Conservation (phyloP, 2,888 invertebrate species). For the Melinaea menophilus region DNA sequence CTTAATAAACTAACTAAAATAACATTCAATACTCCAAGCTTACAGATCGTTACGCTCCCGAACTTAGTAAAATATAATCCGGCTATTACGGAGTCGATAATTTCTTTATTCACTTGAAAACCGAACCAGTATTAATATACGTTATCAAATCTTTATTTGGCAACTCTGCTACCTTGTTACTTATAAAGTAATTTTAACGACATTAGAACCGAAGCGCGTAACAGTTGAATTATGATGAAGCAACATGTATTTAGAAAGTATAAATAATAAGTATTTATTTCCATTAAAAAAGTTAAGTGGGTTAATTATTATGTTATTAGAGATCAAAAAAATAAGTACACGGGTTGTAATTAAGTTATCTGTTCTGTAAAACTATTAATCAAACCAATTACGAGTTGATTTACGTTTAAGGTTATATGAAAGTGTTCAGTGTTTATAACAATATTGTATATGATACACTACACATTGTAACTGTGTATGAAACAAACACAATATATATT, state of each 20-base stretch:
- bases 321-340: slow-evolving; percentile 22
- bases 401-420: slow-evolving; percentile 18
- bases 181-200: neutral
- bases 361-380: slow-evolving; percentile 25
- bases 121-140: slow-evolving; percentile 40
- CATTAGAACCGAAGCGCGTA: neutral
- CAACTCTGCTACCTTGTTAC: slow-evolving; percentile 36
- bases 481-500: too few species aligned
- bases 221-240: neutral
- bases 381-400: slow-evolving; percentile 24
- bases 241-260: neutral
- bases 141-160: neutral
- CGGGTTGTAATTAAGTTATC: slow-evolving; percentile 46
- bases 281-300: slow-evolving; percentile 28
- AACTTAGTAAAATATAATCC: slow-evolving; percentile 62
- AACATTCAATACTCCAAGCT: slow-evolving; percentile 47
- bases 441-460: neutral
- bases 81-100: slow-evolving; percentile 54
- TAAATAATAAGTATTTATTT: neutral
- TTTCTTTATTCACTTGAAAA: slow-evolving; percentile 56
- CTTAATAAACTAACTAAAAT: too few species aligned
- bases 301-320: slow-evolving; percentile 30
- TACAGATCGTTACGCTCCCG: slow-evolving; percentile 55
- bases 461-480: too few species aligned
- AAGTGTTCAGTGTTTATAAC: slow-evolving; percentile 3